Base-by-base conservation (phyloP, 2,888 invertebrate genomes). In the Andrena praecox region DNA sequence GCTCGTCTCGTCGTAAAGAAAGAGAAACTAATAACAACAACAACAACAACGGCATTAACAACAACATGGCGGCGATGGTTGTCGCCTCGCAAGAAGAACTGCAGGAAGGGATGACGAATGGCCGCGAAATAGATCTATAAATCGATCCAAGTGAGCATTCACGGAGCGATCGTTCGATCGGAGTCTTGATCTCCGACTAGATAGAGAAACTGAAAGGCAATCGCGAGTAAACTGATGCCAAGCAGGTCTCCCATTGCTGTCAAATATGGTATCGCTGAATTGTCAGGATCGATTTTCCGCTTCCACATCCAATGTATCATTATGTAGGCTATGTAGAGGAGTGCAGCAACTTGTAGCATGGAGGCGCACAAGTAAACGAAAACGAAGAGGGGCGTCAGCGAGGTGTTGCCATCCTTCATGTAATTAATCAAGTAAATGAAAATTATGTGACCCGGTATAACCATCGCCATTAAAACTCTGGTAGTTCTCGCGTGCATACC, bases 171-270 rank as follows among this genome's bases (percentile, higher is more conserved):
- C 4, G 88, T 88, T 76, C 86, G 88, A 72, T 93, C 94, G 80
- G 94, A 94, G 85, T 95, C 95, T 89, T 95, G 94, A 91, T 95
- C 95, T 35, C 95, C 95, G 74, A 96, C 95, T 80, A 96, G 93
- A 91, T 95, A 95, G 77, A 96, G 94, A 91, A 96, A 95, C 92
- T 95, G 95, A 90, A 96, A 96, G 82, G 96, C 96, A 80, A 96
- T 94, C 29, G 96, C 96, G 80, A 96, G 94, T 70, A 96, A 94
- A 71, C 95, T 95, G 85, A 97, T 97, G 54, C 97, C 97, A 33
- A 97, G 94, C 20, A 97, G 95, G 94, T 97, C 97, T 33, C 97
- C 97, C 89, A 97, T 95, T 6, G 97, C 96, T 12, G 97, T 97
- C 87, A 97, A 94, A 93, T 97, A 97, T 27, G 97, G 97, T 90